A percentile compares a stretch with the other conserved stretches of the same genome.
phyloP scores from a whole-genome alignment of 2,888 invertebrate genomes.

The Cryptophagus acutangulus region DNA sequence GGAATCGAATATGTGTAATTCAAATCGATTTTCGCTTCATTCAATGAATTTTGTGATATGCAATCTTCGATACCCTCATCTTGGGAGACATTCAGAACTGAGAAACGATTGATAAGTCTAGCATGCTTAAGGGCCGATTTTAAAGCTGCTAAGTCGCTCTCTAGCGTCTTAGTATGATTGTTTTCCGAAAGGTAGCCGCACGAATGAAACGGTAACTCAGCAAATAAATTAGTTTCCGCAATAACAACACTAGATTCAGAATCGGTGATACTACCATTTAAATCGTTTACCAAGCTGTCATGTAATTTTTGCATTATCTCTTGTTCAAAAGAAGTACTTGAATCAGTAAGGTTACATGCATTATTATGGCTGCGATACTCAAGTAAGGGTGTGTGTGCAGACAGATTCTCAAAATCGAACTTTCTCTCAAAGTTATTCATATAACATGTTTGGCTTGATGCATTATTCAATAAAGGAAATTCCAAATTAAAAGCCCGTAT shows the following conservation, averaged over 20 bases:
- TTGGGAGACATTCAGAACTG: slow-evolving; percentile 4
- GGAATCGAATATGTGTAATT: too few species aligned
- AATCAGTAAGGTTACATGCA: slow-evolving; percentile 4
- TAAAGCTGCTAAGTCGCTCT: too few species aligned
- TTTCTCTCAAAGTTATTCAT: slow-evolving; percentile 28
- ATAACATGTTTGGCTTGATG: slow-evolving; percentile 38
- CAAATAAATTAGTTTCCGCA: too few species aligned
- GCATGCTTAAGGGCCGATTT: too few species aligned
- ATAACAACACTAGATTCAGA: too few species aligned
- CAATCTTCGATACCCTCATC: slow-evolving; percentile 34
- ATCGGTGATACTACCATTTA: slow-evolving; percentile 10
- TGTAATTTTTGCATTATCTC: slow-evolving; percentile 27
- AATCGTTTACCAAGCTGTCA: slow-evolving; percentile 24
- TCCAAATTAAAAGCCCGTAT: slow-evolving; percentile 37
- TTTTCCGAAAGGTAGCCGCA: too few species aligned
- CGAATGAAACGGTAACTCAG: too few species aligned
- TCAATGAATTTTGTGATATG: too few species aligned
- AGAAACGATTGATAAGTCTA: too few species aligned
- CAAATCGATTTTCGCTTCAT: too few species aligned
- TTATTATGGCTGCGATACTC: slow-evolving; percentile 19
- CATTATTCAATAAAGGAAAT: slow-evolving; percentile 23
- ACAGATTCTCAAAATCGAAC: too few species aligned
- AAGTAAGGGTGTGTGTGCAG: slow-evolving; percentile 24
- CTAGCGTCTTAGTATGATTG: too few species aligned
- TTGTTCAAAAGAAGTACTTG: slow-evolving; percentile 24